Evolutionary conservation across 2,888 invertebrate genomes (phyloP), one percentile per base, ranked within the genome.

Genomic region (Meta bourneti): DNA sequence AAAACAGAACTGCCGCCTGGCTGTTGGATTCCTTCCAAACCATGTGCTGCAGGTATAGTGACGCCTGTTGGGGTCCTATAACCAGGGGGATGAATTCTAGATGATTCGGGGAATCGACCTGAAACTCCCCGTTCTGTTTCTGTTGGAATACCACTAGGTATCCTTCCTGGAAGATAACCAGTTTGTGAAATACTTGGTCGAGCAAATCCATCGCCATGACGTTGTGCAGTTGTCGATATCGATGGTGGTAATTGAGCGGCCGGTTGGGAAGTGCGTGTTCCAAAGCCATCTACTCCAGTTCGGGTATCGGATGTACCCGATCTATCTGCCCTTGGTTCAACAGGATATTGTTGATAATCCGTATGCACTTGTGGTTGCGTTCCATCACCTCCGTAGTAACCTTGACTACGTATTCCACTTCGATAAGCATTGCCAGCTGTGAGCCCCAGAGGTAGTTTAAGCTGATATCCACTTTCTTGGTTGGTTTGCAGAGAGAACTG

Each of bases 401-500:
- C 92, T 34, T 54, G 80, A 78, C 89, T 92, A 13, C 77, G 75
- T 19, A 90, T 61, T 7, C 85, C 92, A 9, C 89, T 86, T 79
- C 82, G 11, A 48, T 92, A 90, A 13, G 86, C 61, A 78, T 80
- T 92, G 11, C 92, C 92, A n/a, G 89, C 85, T n/a, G 34, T 75
- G 19, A 92, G 70, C 8, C 92, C 92, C 52, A 92, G 69, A 7
- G 92, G 92, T 61, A 86, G 82, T 51, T 86, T 86, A 16, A 92
- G 75, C 19, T 86, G 89, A 77, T 92, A 92, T 9, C 89, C 86
- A 74, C 89, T 84, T 69, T 86, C 92, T 49, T 92, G 92, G 6
- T 71, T 78, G 48, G 85, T 82, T 82, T 92, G 82, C 5, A 92
- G 77, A 2, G 89, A 92, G 81, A 92, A 92, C 19, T 90, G 89